Evolutionary conservation across 1,140 invertebrate species (phyloP).

Genomic region (Rhagoletis pomonella): DNA sequence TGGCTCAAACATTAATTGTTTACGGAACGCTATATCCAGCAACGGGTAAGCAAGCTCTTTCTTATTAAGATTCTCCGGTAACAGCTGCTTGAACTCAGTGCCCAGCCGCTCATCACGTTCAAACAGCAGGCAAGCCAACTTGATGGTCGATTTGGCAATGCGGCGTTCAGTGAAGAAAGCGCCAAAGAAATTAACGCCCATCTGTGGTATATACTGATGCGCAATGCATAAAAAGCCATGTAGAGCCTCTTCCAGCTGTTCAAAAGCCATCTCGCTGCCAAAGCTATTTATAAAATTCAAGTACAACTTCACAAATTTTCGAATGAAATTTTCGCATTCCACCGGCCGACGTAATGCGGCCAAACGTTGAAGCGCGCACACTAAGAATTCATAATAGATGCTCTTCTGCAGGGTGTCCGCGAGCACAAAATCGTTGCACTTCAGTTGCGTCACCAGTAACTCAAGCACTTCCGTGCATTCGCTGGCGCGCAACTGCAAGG

Average conservation of each 20-base stretch:
- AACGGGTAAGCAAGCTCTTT: conserved; percentile 79
- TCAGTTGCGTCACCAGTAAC: conserved; percentile 59
- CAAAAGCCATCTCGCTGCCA: conserved; percentile 71
- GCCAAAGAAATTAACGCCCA: conserved; percentile 76
- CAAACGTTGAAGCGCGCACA: conserved; percentile 62
- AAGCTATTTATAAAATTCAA: conserved; percentile 58
- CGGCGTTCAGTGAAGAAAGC: conserved; percentile 73
- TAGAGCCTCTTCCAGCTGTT: conserved; percentile 76
- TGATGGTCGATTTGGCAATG: conserved; percentile 75
- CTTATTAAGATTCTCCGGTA: conserved; percentile 68
- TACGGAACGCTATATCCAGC: conserved; percentile 74
- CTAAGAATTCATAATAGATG: conserved; percentile 65
- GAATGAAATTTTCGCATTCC: conserved; percentile 61
- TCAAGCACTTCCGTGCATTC: conserved; percentile 66
- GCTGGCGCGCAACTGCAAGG: conserved; percentile 61
- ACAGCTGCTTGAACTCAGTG: conserved; percentile 68
- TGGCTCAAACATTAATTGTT: conserved; percentile 71
- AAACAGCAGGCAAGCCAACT: conserved; percentile 75
- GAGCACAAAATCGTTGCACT: conserved; percentile 62
- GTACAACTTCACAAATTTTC: conserved; percentile 60
- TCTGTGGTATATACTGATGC: conserved; percentile 75
- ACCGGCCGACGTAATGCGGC: conserved; percentile 60
- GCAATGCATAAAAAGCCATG: conserved; percentile 77
- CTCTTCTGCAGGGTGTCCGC: conserved; percentile 54
- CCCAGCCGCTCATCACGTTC: conserved; percentile 75